Percentiles rank a stretch among this genome's conserved stretches.
Evolutionary conservation across 2,113 vertebrate species (phyloP).

Genomic region (Grallaria varia): DNA sequence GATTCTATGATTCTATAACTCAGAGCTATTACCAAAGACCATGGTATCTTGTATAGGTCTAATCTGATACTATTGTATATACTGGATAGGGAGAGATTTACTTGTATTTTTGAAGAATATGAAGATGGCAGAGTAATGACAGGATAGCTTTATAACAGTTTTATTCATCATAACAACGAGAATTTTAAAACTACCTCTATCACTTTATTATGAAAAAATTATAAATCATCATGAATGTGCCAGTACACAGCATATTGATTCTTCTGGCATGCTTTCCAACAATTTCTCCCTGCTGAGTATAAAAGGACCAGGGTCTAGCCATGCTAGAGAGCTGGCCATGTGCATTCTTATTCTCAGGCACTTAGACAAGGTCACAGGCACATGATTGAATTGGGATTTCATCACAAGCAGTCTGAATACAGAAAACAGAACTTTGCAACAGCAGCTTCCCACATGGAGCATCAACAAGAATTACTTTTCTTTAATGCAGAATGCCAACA

Average conservation of each 20-base stretch:
- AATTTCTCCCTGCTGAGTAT: neutral
- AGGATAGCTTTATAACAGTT: neutral
- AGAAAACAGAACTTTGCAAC: neutral
- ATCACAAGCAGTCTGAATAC: neutral
- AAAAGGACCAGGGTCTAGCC: neutral
- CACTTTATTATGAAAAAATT: neutral
- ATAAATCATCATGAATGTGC: neutral
- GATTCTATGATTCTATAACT: too few species aligned
- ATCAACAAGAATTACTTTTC: neutral
- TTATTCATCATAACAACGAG: neutral
- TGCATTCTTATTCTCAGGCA: neutral
- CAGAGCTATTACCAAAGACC: neutral
- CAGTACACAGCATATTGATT: neutral
- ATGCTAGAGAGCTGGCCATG: neutral
- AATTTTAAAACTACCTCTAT: neutral
- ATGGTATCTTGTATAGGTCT: neutral
- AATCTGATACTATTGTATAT: neutral
- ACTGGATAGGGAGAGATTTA: neutral
- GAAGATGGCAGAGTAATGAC: neutral
- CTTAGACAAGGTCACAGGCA: neutral
- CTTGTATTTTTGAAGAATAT: neutral
- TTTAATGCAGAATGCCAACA: neutral
- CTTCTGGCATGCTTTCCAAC: neutral
- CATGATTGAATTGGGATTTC: neutral
- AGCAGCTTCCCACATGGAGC: neutral